Conservation (phyloP, 1,140 invertebrate genomes). For the Drosophila azteca region DNA sequence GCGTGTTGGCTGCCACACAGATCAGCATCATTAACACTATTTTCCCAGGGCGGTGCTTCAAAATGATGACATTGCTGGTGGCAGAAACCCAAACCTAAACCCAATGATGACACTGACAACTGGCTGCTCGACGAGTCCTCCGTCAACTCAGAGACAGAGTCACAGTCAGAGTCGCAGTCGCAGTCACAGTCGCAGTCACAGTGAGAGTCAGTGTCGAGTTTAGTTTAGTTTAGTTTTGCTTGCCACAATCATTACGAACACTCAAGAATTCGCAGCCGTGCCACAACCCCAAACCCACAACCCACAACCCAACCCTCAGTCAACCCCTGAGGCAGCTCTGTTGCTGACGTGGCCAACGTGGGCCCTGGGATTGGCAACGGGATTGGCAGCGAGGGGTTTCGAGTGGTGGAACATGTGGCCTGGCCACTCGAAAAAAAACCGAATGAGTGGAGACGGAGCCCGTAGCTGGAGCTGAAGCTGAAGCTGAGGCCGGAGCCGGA, state of each 20-base stretch:
- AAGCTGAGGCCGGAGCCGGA: slow-evolving; percentile 2
- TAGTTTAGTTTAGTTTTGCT: slow-evolving; percentile 62
- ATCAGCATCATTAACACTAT: slow-evolving; percentile 81
- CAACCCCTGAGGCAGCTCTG: slow-evolving; percentile 36
- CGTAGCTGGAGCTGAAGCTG: neutral
- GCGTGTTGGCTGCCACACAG: slow-evolving; percentile 57
- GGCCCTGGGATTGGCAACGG: neutral
- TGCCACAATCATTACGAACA: slow-evolving; percentile 78
- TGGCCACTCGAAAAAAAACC: slow-evolving; percentile 58
- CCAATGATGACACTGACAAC: slow-evolving; percentile 50
- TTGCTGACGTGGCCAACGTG: slow-evolving; percentile 37
- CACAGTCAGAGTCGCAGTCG: slow-evolving; percentile 3
- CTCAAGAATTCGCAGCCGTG: slow-evolving; percentile 56
- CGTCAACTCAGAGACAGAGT: no score
- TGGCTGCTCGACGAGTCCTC: slow-evolving; percentile 23
- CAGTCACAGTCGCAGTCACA: slow-evolving; percentile 8
- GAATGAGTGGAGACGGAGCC: slow-evolving; percentile 13
- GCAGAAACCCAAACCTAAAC: neutral
- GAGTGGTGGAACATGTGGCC: neutral
- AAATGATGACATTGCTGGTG: slow-evolving; percentile 37
- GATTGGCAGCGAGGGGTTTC: neutral
- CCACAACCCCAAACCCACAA: no score
- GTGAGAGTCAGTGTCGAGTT: slow-evolving; percentile 28
- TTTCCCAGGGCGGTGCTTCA: slow-evolving; percentile 77
- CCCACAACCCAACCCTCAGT: no score